phyloP scores from a whole-genome alignment of 1,140 invertebrate species.

The Papilio dardanus region DNA sequence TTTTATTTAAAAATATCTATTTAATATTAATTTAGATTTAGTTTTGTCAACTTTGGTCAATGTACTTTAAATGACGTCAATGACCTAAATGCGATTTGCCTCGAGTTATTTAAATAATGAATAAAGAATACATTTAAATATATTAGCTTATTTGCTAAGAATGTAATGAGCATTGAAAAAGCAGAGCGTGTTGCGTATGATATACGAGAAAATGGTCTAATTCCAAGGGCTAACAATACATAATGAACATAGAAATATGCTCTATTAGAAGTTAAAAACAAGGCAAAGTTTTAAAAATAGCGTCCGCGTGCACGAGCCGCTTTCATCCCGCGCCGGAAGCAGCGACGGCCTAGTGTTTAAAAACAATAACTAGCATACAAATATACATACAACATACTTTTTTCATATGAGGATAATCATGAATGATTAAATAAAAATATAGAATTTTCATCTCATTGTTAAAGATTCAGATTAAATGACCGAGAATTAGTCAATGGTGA shows the following conservation, averaged over 20 bases:
- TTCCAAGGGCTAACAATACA: background rate
- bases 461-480: no score
- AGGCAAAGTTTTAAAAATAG: constrained; percentile 17
- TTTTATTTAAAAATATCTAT: background rate
- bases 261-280: constrained; percentile 4
- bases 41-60: background rate
- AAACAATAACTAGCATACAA: background rate
- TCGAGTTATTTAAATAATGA: background rate
- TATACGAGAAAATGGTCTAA: background rate
- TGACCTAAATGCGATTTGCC: background rate
- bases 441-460: background rate
- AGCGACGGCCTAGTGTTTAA: constrained; percentile 3
- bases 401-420: background rate
- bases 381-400: background rate
- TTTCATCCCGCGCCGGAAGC: background rate
- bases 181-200: background rate
- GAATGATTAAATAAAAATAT: background rate
- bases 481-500: no score
- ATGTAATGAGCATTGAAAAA: background rate
- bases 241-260: background rate
- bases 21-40: background rate
- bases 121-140: background rate
- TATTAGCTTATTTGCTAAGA: background rate
- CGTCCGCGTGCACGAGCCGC: background rate
- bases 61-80: background rate